A percentile compares a stretch with the other conserved stretches of the same genome.
Conservation (phyloP, 2,797 vertebrate genomes). For the Molothrus aeneus region DNA sequence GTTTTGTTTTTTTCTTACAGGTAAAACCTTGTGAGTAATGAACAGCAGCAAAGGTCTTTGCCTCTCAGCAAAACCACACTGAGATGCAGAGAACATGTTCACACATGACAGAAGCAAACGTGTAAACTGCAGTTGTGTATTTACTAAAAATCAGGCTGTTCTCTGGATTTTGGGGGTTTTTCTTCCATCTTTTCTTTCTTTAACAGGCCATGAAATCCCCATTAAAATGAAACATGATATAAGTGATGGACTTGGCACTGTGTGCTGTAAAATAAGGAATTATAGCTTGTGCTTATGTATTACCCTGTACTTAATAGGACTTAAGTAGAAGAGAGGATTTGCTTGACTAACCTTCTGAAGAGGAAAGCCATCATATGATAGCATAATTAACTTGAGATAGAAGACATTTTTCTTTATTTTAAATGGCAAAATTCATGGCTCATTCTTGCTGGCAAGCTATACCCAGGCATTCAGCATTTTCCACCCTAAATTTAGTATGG, state of each 20-base stretch:
- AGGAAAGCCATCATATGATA: background rate
- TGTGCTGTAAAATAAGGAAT: background rate
- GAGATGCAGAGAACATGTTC: background rate
- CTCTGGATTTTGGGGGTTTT: fast-evolving
- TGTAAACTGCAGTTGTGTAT: background rate
- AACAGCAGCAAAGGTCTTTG: background rate
- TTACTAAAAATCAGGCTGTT: background rate
- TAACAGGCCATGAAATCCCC: background rate
- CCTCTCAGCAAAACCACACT: background rate
- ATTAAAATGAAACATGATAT: background rate
- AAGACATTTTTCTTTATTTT: background rate
- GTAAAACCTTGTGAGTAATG: background rate
- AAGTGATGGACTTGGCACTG: background rate
- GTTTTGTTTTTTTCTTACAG: background rate
- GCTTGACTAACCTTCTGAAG: background rate
- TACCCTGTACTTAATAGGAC: background rate
- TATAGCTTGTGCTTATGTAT: background rate
- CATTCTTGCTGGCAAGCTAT: background rate
- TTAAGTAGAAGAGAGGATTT: background rate
- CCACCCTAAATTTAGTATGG: background rate
- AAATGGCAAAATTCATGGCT: background rate
- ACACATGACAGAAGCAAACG: background rate
- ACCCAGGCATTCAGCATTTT: background rate
- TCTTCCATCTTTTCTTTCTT: background rate
- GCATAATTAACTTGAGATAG: background rate